These are phyloP conservation scores for Orthosia gothica DNA, from an alignment of 2,888 invertebrate genomes.

Conservation along the genomic window DNA sequence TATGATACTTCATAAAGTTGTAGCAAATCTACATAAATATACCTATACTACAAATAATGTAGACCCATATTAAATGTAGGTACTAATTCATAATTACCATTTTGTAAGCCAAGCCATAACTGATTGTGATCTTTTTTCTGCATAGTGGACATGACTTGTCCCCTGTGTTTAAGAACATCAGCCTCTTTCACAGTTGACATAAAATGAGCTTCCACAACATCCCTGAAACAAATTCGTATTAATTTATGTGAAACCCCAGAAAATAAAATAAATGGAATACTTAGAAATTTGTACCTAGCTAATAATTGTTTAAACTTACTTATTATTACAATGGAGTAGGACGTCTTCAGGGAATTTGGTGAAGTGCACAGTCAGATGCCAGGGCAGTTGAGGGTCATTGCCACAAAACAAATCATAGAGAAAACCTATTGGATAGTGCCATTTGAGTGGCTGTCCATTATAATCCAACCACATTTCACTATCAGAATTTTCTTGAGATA, in stretches of 20 bases:
- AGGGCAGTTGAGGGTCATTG: conserved; percentile 95
- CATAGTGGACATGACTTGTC: conserved; percentile 97
- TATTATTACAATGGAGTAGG: conserved; percentile 96
- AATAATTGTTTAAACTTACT: conserved; percentile 88
- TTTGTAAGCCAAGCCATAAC: conserved; percentile 98
- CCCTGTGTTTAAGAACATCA: conserved; percentile 98
- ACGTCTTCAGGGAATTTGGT: conserved; percentile 98
- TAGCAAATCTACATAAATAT: not conserved
- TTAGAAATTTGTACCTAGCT: not conserved
- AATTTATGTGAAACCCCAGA: not conserved
- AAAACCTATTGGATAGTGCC: conserved; percentile 97
- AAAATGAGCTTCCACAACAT: conserved; percentile 98
- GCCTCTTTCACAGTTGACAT: conserved; percentile 99
- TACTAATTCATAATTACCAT: conserved; percentile 92
- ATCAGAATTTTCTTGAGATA: conserved; percentile 95
- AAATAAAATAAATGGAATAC: not conserved
- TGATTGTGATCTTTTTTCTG: conserved; percentile 99
- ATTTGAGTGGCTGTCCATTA: conserved; percentile 97
- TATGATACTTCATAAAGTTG: not conserved
- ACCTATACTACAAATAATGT: too few species aligned
- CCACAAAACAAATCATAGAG: conserved; percentile 96
- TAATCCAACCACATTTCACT: conserved; percentile 98
- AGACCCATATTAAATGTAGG: not conserved
- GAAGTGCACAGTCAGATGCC: conserved; percentile 98
- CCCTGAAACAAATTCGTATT: conserved; percentile 90